A percentile compares a stretch with the other conserved stretches of the same genome.
phyloP scores from a whole-genome alignment of 2,797 vertebrate species.

The Anabas testudineus region DNA sequence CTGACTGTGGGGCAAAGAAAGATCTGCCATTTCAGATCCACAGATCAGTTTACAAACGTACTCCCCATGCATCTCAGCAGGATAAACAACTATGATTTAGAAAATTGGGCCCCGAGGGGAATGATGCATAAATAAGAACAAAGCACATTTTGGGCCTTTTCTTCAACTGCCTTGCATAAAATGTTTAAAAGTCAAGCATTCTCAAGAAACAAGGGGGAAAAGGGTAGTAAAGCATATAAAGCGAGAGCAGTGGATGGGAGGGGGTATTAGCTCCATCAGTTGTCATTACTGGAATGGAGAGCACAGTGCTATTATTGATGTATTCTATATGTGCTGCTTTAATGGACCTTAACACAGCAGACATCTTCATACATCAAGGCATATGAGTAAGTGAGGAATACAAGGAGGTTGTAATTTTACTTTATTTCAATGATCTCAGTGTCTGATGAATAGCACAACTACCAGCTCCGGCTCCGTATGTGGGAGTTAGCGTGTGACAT shows the following conservation, averaged over 20 bases:
- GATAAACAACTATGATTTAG: slow-evolving; percentile 57
- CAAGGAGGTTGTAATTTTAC: slow-evolving; percentile 43
- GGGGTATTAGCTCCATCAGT: slow-evolving; percentile 43
- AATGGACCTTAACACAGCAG: slow-evolving; percentile 59
- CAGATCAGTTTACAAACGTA: slow-evolving; percentile 55
- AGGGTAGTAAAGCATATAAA: slow-evolving; percentile 14
- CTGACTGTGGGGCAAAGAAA: slow-evolving; percentile 19
- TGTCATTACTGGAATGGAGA: slow-evolving; percentile 55
- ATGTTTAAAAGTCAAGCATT: slow-evolving; percentile 24
- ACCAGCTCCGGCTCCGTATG: not conserved
- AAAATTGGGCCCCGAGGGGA: slow-evolving; percentile 40
- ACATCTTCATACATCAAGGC: slow-evolving; percentile 64
- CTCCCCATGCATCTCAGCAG: slow-evolving; percentile 40
- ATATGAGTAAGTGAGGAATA: slow-evolving; percentile 53
- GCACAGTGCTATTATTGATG: slow-evolving; percentile 61
- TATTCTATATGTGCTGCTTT: slow-evolving; percentile 52
- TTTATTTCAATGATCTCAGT: slow-evolving; percentile 42
- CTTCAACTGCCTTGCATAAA: slow-evolving; percentile 29
- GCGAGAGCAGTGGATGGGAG: not conserved
- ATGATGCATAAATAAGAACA: slow-evolving; percentile 34
- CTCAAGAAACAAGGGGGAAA: not conserved
- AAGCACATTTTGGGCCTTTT: slow-evolving; percentile 31
- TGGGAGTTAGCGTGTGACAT: slow-evolving; percentile 41
- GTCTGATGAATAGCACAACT: slow-evolving; percentile 33
- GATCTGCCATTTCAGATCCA: slow-evolving; percentile 37